Evolutionary conservation across 2,113 vertebrate species (phyloP).

Genomic region (Solea solea): DNA sequence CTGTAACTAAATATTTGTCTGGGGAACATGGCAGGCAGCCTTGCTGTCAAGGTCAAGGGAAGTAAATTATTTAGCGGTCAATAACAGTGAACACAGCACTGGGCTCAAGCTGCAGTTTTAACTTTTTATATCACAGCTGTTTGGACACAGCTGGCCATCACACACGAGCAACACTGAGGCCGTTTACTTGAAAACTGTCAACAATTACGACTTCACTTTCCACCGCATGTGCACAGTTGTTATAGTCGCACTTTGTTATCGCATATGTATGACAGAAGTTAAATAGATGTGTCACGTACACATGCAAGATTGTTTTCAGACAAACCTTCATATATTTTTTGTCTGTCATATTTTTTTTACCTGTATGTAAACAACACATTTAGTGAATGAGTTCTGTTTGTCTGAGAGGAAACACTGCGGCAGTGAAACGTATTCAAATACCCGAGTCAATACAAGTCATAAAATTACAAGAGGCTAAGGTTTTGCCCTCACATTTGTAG

Average conservation of each 20-base stretch:
- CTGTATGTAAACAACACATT: background rate
- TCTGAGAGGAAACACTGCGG: background rate
- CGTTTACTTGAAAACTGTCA: constrained; percentile 25
- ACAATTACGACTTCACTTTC: constrained; percentile 30
- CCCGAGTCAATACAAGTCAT: background rate
- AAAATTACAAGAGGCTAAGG: background rate
- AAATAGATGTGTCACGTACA: constrained; percentile 3
- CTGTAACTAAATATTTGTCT: constrained; percentile 3
- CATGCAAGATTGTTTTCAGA: background rate
- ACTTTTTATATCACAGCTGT: constrained; percentile 30
- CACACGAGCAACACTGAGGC: constrained; percentile 17
- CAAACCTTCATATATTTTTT: background rate
- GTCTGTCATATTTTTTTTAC: too few species aligned
- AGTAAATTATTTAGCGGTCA: constrained; percentile 16
- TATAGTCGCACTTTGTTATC: constrained; percentile 4
- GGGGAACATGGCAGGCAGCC: constrained; percentile 7
- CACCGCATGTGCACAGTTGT: constrained; percentile 5
- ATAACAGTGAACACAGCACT: constrained; percentile 21
- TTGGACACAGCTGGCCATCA: constrained; percentile 8
- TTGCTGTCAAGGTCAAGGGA: constrained; percentile 5
- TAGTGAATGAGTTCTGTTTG: background rate
- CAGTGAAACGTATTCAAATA: constrained; percentile 19
- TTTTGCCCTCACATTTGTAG: background rate
- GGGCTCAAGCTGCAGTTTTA: constrained; percentile 29
- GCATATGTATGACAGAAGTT: background rate